These are phyloP conservation scores for Alviniconcha marisindica DNA, from an alignment of 1,140 invertebrate species.

Conservation along the genomic window DNA sequence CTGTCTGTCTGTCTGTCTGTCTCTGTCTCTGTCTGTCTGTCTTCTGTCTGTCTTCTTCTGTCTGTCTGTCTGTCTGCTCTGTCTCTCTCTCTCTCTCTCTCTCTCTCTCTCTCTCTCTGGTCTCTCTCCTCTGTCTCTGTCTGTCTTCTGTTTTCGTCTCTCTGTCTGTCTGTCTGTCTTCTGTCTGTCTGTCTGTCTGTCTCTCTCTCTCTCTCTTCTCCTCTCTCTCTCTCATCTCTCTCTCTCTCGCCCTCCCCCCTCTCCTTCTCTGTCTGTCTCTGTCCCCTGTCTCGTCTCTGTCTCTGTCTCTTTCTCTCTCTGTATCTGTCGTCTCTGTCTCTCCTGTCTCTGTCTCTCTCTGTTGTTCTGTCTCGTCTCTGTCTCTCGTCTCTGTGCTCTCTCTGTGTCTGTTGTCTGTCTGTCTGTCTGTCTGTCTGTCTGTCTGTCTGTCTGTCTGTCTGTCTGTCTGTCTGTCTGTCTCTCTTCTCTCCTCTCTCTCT, in stretches of 20 bases:
- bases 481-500: slow-evolving; percentile 11
- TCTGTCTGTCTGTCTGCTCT: too few relatives aligned
- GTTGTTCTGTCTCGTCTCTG: neutral
- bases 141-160: too few relatives aligned
- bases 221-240: too few relatives aligned
- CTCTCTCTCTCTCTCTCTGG: too few relatives aligned
- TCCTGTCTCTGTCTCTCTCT: neutral
- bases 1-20: too few relatives aligned
- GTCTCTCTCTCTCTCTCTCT: too few relatives aligned
- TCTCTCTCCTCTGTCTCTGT: too few relatives aligned
- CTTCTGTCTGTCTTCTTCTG: too few relatives aligned
- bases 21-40: too few relatives aligned
- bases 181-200: neutral
- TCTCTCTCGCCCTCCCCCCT: too few relatives aligned
- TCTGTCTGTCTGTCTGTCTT: neutral
- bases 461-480: neutral
- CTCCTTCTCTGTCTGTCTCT: neutral
- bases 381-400: neutral
- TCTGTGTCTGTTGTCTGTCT: slow-evolving; percentile 2
- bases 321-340: neutral
- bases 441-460: slow-evolving; percentile 5
- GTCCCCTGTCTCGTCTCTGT: neutral
- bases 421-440: slow-evolving; percentile 14
- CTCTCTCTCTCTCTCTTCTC: neutral
- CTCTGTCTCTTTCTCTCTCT: neutral